A percentile compares a stretch with the other conserved stretches of the same genome.
Evolutionary conservation across 2,113 vertebrate genomes (phyloP).

Genomic region (Puffinus mauretanicus): DNA sequence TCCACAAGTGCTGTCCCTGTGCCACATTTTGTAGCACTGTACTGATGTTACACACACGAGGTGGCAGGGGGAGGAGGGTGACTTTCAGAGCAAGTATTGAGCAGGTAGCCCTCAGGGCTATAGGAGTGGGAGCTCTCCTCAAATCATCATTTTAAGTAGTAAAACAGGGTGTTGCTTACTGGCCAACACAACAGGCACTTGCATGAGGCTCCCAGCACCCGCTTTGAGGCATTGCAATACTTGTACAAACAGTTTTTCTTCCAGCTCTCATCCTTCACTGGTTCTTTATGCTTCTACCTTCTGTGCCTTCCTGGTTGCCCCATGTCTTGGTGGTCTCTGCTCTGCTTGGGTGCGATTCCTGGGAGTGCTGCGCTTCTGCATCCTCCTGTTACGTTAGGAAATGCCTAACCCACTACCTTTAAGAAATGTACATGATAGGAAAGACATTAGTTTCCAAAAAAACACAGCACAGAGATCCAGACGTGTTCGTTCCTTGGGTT

Average conservation of each 20-base stretch:
- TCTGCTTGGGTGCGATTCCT: background rate
- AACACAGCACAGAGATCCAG: background rate
- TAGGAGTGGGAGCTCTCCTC: background rate
- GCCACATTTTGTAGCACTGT: background rate
- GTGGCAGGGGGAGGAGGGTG: background rate
- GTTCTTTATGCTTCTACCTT: background rate
- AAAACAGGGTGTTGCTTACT: background rate
- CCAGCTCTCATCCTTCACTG: background rate
- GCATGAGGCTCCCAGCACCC: background rate
- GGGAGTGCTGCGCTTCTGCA: background rate
- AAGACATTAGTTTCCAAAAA: background rate
- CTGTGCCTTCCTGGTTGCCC: background rate
- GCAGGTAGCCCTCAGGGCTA: background rate
- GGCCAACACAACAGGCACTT: background rate
- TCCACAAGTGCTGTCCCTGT: background rate
- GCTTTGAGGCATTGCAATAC: background rate
- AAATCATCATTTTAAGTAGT: background rate
- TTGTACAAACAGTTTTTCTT: background rate
- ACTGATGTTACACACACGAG: background rate
- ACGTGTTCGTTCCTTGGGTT: background rate
- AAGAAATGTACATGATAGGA: background rate
- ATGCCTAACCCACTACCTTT: background rate
- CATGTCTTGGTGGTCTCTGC: background rate
- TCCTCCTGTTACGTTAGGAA: background rate
- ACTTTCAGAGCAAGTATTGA: background rate